phyloP scores from a whole-genome alignment of 2,888 invertebrate genomes.

The Dorcus parallelipipedus region DNA sequence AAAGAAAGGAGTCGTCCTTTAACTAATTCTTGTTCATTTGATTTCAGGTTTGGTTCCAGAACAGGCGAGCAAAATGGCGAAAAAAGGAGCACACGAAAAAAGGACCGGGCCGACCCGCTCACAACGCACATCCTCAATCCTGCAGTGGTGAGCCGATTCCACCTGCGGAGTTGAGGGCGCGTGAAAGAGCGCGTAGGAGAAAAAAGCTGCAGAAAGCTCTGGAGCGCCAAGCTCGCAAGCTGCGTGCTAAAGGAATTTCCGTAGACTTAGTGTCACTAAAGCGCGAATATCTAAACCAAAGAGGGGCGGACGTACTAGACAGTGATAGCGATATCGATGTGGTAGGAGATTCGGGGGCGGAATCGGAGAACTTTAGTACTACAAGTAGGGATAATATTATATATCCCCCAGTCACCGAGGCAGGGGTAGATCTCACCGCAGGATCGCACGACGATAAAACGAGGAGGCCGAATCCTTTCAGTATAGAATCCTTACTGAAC shows the following conservation, averaged over 20 bases:
- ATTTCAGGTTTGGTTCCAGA: conserved; percentile 98
- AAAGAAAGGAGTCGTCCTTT: too few relatives aligned
- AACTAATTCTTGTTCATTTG: conserved; percentile 12
- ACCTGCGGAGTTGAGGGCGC: conserved; percentile 79
- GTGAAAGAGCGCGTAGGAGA: conserved; percentile 83
- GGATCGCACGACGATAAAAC: conserved; percentile 49
- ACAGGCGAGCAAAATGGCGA: conserved; percentile 97
- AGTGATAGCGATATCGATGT: conserved; percentile 72
- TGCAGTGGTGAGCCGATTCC: conserved; percentile 97
- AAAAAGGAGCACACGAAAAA: conserved; percentile 99
- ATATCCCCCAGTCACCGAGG: conserved; percentile 34
- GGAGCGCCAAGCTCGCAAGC: conserved; percentile 87
- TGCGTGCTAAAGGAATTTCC: conserved; percentile 86
- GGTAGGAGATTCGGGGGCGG: conserved; percentile 75
- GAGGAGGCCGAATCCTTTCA: conserved; percentile 77
- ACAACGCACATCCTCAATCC: conserved; percentile 96
- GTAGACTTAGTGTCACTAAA: conserved; percentile 83
- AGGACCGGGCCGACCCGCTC: conserved; percentile 96
- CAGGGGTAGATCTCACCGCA: conserved; percentile 50
- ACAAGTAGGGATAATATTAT: conserved; percentile 48
- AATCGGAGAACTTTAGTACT: conserved; percentile 62
- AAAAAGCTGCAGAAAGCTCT: conserved; percentile 90
- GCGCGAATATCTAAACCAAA: conserved; percentile 78
- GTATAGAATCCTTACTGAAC: conserved; percentile 83
- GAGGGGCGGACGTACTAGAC: conserved; percentile 38